Conservation (phyloP, 2,113 vertebrate species). For the Zosterops pallidus region DNA sequence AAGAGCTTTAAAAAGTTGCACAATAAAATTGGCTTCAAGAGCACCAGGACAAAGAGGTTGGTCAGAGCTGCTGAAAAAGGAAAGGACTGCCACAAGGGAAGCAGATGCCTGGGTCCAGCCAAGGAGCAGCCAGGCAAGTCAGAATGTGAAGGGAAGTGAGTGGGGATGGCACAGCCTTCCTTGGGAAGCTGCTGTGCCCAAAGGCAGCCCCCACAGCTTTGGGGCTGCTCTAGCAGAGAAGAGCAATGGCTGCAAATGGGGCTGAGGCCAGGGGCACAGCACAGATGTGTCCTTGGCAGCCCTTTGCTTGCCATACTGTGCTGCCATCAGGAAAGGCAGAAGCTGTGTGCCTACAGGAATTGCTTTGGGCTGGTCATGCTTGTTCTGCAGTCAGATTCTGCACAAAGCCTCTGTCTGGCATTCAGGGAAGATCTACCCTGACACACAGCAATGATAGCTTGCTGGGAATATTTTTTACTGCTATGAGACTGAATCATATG, state of each 20-base stretch:
- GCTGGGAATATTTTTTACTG: not conserved
- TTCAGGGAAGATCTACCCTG: not conserved
- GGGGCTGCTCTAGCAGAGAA: not conserved
- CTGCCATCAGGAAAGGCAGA: not conserved
- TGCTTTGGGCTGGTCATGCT: accelerated
- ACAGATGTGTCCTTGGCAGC: not conserved
- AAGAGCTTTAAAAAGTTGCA: slow-evolving; percentile 6
- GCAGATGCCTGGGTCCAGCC: not conserved
- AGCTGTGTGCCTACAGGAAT: not conserved
- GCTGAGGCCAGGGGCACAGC: not conserved
- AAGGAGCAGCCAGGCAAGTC: not conserved
- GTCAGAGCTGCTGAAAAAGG: not conserved
- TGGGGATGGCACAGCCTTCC: not conserved
- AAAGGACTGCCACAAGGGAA: not conserved
- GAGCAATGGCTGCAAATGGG: not conserved
- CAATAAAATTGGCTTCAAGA: slow-evolving; percentile 39
- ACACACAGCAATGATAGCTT: not conserved
- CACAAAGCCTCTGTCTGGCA: not conserved
- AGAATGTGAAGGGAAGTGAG: accelerated
- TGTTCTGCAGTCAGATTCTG: not conserved
- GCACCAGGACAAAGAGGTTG: not conserved
- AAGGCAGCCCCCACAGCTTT: not conserved
- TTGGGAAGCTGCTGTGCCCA: not conserved
- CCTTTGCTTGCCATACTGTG: accelerated
- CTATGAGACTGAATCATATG: not conserved